A percentile compares a stretch with the other conserved stretches of the same genome.
These are phyloP conservation scores for Atethmia centrago DNA, from an alignment of 2,888 invertebrate genomes.

Conservation along the genomic window DNA sequence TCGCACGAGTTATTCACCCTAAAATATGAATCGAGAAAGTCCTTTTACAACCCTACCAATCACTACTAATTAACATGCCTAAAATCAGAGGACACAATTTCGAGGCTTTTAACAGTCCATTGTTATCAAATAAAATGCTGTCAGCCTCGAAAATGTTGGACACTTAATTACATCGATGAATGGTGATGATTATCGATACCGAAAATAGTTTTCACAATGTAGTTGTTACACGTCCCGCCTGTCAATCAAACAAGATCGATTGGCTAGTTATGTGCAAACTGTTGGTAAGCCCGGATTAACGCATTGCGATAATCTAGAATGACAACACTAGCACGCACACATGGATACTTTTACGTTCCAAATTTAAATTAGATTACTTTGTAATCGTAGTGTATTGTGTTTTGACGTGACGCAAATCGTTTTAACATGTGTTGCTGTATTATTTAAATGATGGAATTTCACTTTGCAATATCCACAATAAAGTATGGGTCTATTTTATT, in stretches of 20 bases:
- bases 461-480: not conserved
- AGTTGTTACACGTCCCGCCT: slow-evolving; percentile 68
- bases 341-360: slow-evolving; percentile 44
- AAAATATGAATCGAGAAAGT: slow-evolving; percentile 19
- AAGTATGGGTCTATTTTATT: not conserved
- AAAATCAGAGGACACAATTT: slow-evolving; percentile 49
- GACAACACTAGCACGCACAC: slow-evolving; percentile 79
- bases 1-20: not conserved
- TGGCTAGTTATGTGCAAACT: slow-evolving; percentile 80
- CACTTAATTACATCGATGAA: slow-evolving; percentile 46
- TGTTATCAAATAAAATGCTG: slow-evolving; percentile 50
- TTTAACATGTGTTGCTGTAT: slow-evolving; percentile 26
- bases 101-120: slow-evolving; percentile 43
- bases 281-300: slow-evolving; percentile 79
- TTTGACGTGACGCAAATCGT: slow-evolving; percentile 18
- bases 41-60: slow-evolving; percentile 27
- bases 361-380: slow-evolving; percentile 56
- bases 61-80: slow-evolving; percentile 51
- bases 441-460: not conserved
- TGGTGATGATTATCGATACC: slow-evolving; percentile 43
- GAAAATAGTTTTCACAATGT: slow-evolving; percentile 59
- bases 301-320: slow-evolving; percentile 78
- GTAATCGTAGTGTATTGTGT: slow-evolving; percentile 30
- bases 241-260: slow-evolving; percentile 83
- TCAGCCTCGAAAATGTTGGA: slow-evolving; percentile 27